A percentile compares a stretch with the other conserved stretches of the same genome.
Conservation (phyloP, 2,888 invertebrate genomes). For the Podotricha telesiphe region DNA sequence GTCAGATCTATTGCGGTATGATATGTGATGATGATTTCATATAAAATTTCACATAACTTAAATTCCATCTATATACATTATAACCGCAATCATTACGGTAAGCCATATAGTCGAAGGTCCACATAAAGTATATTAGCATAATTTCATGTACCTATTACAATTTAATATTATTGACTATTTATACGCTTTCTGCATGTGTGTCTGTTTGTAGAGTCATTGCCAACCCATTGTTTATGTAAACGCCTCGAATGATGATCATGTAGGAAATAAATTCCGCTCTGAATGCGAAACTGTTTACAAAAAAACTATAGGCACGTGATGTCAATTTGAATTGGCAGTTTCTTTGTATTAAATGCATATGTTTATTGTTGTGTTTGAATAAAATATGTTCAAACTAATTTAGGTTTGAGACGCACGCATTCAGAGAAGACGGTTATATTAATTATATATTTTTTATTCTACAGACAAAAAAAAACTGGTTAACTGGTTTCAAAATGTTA, state of each 20-base stretch:
- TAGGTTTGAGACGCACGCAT: neutral
- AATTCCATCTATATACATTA: no score
- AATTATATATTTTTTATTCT: no score
- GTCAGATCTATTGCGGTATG: no score
- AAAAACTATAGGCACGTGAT: slow-evolving; percentile 49
- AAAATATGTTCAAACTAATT: neutral
- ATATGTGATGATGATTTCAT: no score
- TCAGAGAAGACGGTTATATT: neutral
- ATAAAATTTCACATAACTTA: no score
- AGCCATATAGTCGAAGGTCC: no score
- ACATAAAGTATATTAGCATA: no score
- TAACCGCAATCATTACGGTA: no score
- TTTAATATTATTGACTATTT: neutral
- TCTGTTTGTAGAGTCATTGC: slow-evolving; percentile 15
- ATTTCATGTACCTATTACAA: no score
- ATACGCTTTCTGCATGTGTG: neutral
- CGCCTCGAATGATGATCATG: slow-evolving; percentile 43
- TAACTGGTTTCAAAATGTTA: no score
- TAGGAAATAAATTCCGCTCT: slow-evolving; percentile 43
- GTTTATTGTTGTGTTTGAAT: neutral
- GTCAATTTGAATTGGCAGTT: slow-evolving; percentile 50
- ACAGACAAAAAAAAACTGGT: no score
- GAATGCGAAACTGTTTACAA: slow-evolving; percentile 47
- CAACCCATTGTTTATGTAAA: slow-evolving; percentile 34
- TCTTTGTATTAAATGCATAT: neutral